phyloP scores from a whole-genome alignment of 2,797 vertebrate species.

The Anas capensis region DNA sequence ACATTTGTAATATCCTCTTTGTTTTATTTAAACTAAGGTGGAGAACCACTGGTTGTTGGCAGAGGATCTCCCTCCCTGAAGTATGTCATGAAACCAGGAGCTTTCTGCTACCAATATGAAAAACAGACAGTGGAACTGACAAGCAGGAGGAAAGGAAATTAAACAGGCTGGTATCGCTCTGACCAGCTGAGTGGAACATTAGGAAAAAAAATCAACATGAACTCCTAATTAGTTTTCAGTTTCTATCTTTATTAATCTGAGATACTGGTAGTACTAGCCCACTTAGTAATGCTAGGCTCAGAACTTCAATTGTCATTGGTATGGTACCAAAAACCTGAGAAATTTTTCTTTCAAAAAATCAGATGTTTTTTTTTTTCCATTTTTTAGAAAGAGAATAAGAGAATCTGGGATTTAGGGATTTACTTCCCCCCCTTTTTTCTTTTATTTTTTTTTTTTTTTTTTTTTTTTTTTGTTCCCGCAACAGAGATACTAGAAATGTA shows the following conservation, averaged over 20 bases:
- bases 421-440: not conserved
- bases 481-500: not conserved
- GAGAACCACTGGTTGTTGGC: not conserved
- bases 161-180: slow-evolving; percentile 36
- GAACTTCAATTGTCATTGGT: not conserved
- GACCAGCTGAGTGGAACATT: slow-evolving; percentile 45
- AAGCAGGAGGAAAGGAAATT: slow-evolving; percentile 44
- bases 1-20: not conserved
- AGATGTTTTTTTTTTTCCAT: not conserved
- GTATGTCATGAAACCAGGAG: not conserved
- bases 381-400: not conserved
- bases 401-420: not conserved
- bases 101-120: slow-evolving; percentile 13
- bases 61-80: not conserved
- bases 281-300: slow-evolving; percentile 25
- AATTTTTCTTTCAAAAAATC: not conserved
- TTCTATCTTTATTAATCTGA: slow-evolving; percentile 44
- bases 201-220: not conserved
- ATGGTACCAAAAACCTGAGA: not conserved
- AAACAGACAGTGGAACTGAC: slow-evolving; percentile 31
- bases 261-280: not conserved
- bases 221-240: slow-evolving; percentile 49
- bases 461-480: too few relatives aligned
- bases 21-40: slow-evolving; percentile 1
- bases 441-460: too few relatives aligned